Base-by-base conservation (phyloP, 2,797 vertebrate species). In the Onychomys arenicola region DNA sequence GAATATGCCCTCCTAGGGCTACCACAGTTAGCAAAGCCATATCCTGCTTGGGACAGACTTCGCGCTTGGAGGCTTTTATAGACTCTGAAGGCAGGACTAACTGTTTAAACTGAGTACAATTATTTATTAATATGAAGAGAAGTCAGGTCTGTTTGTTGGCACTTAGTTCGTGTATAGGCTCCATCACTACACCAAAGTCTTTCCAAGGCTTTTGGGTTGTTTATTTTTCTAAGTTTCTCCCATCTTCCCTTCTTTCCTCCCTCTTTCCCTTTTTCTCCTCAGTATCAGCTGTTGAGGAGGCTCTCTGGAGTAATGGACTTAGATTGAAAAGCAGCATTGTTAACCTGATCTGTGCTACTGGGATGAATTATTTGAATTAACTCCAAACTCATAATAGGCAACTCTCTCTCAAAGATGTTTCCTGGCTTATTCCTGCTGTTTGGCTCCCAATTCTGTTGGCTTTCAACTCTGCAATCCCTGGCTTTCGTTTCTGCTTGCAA, bases 331-430 rank as follows among this genome's bases (percentile, higher is more conserved):
- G 73, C 25, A 80, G 34, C 19, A 65, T 46, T n/a, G 34, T 73
- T 89, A 61, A 82, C 57, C 80, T 27, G 34, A 88, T 82, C 4
- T 21, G 46, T 85, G 80, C 84, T 91, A 11, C 32, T 11, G 5
- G 85, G 92, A 46, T 73, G 63, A 89, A 52, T 67, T 73, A 73
- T 93, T 85, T 73, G 75, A 81, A 63, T 96, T 77, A 80, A 94
- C 89, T 84, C 63, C 88, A 57, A 81, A 46, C 19, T 65, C 0
- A 0, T 73, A 49, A 88, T 27, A 65, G 57, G 43, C 55, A 49
- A 0, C 83, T 85, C 49, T 67, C 52, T 91, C 59, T 76, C 69
- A 83, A n/a, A 95, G 61, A 49, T 21, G 37, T 61, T 75, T 57
- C 3, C 63, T 91, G 67, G 59, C 80, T 87, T 77, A 43, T 73